These are phyloP conservation scores for Ceyx cyanopectus DNA, from an alignment of 2,113 vertebrate species.

Conservation along the genomic window DNA sequence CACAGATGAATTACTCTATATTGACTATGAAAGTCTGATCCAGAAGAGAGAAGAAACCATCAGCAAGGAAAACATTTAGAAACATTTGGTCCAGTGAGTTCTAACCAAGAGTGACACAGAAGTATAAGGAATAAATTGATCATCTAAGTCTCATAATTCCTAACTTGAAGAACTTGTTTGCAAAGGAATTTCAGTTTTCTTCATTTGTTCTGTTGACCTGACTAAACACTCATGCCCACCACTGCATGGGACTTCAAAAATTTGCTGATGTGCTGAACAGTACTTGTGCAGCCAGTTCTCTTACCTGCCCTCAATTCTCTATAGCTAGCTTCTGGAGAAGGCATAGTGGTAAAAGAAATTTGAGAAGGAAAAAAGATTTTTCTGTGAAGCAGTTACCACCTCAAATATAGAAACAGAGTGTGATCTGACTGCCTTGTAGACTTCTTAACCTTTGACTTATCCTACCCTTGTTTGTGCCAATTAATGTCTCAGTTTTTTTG, in stretches of 20 bases:
- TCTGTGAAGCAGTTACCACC: neutral
- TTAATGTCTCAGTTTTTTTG: neutral
- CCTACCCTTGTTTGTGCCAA: neutral
- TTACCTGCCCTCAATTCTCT: neutral
- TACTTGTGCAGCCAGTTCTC: neutral
- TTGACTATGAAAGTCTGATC: neutral
- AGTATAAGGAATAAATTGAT: neutral
- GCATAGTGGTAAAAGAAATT: neutral
- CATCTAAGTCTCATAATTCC: neutral
- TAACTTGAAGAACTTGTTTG: neutral
- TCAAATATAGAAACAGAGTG: neutral
- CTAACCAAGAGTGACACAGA: neutral
- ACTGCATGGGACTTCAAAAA: neutral
- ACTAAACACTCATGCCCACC: neutral
- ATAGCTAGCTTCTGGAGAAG: neutral
- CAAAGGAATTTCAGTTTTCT: neutral
- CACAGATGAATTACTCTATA: neutral
- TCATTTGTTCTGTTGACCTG: neutral
- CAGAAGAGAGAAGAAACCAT: neutral
- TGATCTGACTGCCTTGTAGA: accelerated
- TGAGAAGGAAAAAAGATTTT: neutral
- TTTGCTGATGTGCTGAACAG: neutral
- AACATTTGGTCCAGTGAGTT: neutral
- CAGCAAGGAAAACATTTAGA: neutral
- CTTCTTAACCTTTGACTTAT: neutral